Evolutionary conservation across 1,140 invertebrate species (phyloP).

Genomic region (Anastrepha obliqua): DNA sequence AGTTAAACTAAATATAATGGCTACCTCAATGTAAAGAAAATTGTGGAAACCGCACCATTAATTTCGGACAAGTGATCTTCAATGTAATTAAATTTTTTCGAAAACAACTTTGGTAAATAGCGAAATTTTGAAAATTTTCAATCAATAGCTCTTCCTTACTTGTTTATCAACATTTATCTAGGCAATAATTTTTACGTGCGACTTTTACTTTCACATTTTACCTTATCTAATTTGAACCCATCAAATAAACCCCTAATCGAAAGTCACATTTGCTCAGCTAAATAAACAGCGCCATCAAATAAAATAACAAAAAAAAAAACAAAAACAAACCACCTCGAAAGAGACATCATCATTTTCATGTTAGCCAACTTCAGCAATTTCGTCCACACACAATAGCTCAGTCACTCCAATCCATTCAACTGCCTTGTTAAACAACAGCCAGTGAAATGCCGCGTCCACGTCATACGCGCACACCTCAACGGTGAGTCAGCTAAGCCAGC

Average conservation of each 20-base stretch:
- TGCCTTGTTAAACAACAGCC: background rate
- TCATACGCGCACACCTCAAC: conserved; percentile 44
- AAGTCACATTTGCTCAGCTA: background rate
- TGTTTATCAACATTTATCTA: no score
- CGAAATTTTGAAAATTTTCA: no score
- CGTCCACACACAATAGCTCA: background rate
- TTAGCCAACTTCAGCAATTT: background rate
- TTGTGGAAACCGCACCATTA: no score
- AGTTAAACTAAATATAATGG: no score
- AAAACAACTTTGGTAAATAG: no score
- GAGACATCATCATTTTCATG: background rate
- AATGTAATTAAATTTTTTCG: no score
- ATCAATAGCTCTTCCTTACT: no score
- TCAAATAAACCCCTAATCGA: background rate
- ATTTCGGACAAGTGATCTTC: no score
- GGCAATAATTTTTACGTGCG: no score
- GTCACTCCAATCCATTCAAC: background rate
- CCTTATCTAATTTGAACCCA: background rate
- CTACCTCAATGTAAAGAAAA: no score
- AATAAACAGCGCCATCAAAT: background rate
- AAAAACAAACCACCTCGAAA: background rate
- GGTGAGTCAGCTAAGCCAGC: conserved; percentile 23
- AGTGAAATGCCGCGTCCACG: conserved; percentile 32
- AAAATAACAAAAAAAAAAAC: no score
- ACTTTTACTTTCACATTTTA: background rate